Base-by-base conservation (phyloP, 2,113 vertebrate genomes). In the Alouatta palliata region DNA sequence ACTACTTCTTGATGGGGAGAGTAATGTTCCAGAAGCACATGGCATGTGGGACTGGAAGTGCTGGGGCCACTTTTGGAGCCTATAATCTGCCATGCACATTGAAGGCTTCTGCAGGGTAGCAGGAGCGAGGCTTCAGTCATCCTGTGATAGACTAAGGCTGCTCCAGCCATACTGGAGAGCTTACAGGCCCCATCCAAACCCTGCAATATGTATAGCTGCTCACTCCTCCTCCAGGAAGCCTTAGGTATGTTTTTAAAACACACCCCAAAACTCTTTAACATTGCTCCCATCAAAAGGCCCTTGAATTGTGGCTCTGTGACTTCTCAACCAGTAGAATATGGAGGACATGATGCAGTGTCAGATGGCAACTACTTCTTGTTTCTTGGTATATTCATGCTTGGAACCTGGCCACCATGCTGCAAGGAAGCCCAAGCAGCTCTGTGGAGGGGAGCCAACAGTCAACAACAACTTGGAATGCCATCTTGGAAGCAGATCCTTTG, bases 51-150 rank as follows among this genome's bases (percentile, higher is more conserved):
- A 27, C 27, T 54, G 43, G 45, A n/a, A 76, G 68, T 47, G 49
- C 82, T 37, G 1, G 21, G 58, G n/a, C 25, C 64, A 20, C 68
- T 43, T 68, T 1, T 6, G 79, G 81, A 58, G 40, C 13, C 40
- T 6, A 27, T 4, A 13, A 0, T 25, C 43, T 12, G 8, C 43
- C 61, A 7, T 13, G 12, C 64, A 13, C 76, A 35, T 3, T 30
- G 8, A 17, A 49, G 7, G 58, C 30, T 49, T 16, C 85, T 58
- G 23, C 32, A 11, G 11, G 21, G 19, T 1, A 27, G 64, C 25
- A 3, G 7, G 27, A 23, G 45, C 0, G 30, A 6, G 16, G 23
- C 52, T 37, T 8, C 47, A 8, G 35, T 25, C 8, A 0, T 8
- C 19, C 79, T 13, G n/a, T 1, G 35, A 47, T 6, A 5, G 27